Percentiles rank a stretch among this genome's conserved stretches.
Conservation (phyloP, 2,797 vertebrate genomes). For the Coranthus polyacanthus region DNA sequence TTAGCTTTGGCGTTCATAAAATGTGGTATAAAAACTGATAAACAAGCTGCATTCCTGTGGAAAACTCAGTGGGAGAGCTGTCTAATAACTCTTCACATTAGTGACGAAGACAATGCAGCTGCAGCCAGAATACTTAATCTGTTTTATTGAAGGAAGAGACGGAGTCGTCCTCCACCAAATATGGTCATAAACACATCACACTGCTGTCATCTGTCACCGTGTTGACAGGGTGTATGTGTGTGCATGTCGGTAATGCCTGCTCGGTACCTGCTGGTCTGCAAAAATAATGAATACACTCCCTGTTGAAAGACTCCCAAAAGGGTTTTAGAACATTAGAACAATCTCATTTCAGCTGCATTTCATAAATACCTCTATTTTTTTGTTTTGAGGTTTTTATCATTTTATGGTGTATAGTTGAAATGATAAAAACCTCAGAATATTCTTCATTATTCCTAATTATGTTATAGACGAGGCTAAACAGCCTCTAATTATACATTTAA, state of each 20-base stretch:
- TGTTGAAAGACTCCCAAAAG: slow-evolving; percentile 6
- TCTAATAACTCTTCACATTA: slow-evolving; percentile 32
- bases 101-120: slow-evolving; percentile 56
- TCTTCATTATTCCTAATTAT: no score
- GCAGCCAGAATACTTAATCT: slow-evolving; percentile 39
- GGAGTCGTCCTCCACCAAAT: slow-evolving; percentile 40
- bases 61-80: slow-evolving; percentile 42
- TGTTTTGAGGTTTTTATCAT: no score
- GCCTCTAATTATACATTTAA: no score
- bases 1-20: slow-evolving; percentile 42
- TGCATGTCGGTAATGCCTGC: slow-evolving; percentile 10
- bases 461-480: no score
- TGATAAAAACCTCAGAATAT: no score
- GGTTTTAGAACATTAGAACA: slow-evolving; percentile 5
- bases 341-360: neutral
- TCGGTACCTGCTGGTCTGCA: neutral
- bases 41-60: slow-evolving; percentile 58
- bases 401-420: no score
- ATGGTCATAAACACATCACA: slow-evolving; percentile 41
- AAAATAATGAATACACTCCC: slow-evolving; percentile 26
- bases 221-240: slow-evolving; percentile 7
- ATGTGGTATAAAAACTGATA: slow-evolving; percentile 42
- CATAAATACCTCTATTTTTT: slow-evolving; percentile 21
- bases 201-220: slow-evolving; percentile 13
- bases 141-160: slow-evolving; percentile 35